Percentiles rank a stretch among this genome's conserved stretches.
phyloP scores from a whole-genome alignment of 30 jellyfish, hydroid and myxozoan species.

The Pseudorhiza aurosa region DNA sequence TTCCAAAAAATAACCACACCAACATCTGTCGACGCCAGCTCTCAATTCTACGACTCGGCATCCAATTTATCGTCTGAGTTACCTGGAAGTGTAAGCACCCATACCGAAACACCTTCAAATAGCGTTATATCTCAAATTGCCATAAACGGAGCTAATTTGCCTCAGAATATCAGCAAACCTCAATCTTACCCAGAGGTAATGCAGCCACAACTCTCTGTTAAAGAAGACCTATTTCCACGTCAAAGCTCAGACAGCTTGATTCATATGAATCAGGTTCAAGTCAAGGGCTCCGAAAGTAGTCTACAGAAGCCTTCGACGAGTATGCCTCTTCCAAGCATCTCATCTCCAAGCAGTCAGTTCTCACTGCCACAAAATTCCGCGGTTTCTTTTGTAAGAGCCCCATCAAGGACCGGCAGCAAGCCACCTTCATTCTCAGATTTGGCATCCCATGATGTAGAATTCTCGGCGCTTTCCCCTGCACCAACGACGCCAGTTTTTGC shows the following conservation, averaged over 20 bases:
- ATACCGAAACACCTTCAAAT: background rate
- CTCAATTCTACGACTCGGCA: slow-evolving; percentile 28
- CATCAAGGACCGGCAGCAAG: slow-evolving; percentile 38
- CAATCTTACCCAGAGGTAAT: background rate
- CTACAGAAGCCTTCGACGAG: slow-evolving; percentile 3
- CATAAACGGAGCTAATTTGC: background rate
- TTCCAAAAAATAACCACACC: slow-evolving; percentile 57
- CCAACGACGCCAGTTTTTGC: slow-evolving; percentile 84
- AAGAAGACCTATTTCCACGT: background rate
- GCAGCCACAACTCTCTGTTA: background rate
- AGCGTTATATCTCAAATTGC: background rate
- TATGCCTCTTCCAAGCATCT: background rate
- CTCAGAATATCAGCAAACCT: background rate
- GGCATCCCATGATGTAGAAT: slow-evolving; percentile 38
- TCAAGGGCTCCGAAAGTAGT: background rate
- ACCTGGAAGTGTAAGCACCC: background rate
- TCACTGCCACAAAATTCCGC: slow-evolving; percentile 10
- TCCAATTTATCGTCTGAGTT: slow-evolving; percentile 36
- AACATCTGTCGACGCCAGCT: slow-evolving; percentile 24
- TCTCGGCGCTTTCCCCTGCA: slow-evolving; percentile 64
- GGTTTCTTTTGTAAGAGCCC: background rate
- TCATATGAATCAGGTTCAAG: background rate
- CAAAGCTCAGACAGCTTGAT: background rate
- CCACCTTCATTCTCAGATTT: slow-evolving; percentile 46
- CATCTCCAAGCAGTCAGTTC: slow-evolving; percentile 32